These are phyloP conservation scores for Lophura nycthemera DNA, from an alignment of 2,113 vertebrate genomes.

Conservation along the genomic window DNA sequence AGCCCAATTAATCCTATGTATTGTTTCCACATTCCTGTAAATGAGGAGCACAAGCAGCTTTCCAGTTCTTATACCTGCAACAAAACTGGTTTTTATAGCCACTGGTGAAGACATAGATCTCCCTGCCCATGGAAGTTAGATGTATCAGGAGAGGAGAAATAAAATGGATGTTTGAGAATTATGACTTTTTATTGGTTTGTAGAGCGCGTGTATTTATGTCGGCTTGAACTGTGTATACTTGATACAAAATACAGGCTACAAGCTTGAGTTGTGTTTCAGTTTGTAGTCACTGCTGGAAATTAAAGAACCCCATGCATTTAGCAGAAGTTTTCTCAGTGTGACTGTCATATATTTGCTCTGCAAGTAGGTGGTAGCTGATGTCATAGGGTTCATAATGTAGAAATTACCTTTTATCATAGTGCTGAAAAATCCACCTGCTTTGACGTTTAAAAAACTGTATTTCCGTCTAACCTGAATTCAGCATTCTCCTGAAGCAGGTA, in stretches of 20 bases:
- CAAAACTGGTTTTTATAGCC: not conserved
- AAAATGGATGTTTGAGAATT: not conserved
- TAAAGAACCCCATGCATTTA: not conserved
- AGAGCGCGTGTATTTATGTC: not conserved
- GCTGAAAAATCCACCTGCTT: not conserved
- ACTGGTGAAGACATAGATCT: not conserved
- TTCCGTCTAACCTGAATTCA: not conserved
- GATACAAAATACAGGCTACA: not conserved
- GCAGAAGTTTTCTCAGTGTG: not conserved
- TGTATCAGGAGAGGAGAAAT: not conserved
- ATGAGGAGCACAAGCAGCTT: not conserved
- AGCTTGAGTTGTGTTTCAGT: not conserved
- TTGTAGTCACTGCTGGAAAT: not conserved
- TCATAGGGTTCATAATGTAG: not conserved
- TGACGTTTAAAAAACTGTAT: not conserved
- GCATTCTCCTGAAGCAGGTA: not conserved
- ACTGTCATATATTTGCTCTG: not conserved
- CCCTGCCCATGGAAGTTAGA: not conserved
- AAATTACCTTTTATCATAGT: not conserved
- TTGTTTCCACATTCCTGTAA: not conserved
- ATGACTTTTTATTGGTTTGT: not conserved
- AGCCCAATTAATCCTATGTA: not conserved
- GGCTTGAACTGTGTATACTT: not conserved
- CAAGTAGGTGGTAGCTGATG: not conserved
- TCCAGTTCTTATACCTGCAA: not conserved